Evolutionary conservation across 2,113 vertebrate species (phyloP), one percentile per base, ranked within the genome.

Genomic region (Protobothrops flavoviridis): DNA sequence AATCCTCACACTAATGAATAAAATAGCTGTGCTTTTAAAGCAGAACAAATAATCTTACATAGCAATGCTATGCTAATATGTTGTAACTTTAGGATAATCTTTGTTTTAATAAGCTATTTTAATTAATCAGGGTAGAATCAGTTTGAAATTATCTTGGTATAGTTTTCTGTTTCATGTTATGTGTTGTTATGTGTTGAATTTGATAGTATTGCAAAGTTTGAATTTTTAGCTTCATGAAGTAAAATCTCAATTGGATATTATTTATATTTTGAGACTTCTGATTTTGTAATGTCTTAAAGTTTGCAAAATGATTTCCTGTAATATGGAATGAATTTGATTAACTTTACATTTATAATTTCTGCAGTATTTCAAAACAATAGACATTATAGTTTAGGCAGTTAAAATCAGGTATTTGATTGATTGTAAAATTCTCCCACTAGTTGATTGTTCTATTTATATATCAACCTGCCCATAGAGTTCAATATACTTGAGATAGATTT

Each of bases 61-160:
- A 69, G 90, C 74, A 92, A 1, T 69, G 94, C 91, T 45, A 17
- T 11, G 90, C 90, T 94, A 81, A 43, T 45, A 74, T 26, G 1
- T 81, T 69, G 39, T 52, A 52, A 90, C 26, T 93, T 92, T 23
- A 91, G 81, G 56, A 91, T 91, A 94, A 87, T 93, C 89, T 87
- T 59, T 85, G 91, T 81, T 56, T 87, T 85, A 45, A 57, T 56
- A 89, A 91, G 69, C 12, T 33, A 93, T 95, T 94, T 90, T 21
- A 8, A 93, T 92, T 90, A 87, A 91, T 92, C 91, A 91, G 4
- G 61, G 33, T 90, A 81, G 95, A 93, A 94, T 93, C 91, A 59
- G 29, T 85, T 93, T 91, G 55, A 93, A 94, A 92, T 81, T 33
- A 85, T 90, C 55, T 43, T 39, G 50, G 21, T 17, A 89, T 26